A percentile compares a stretch with the other conserved stretches of the same genome.
These are phyloP conservation scores for Drosophila parthenogenetica DNA, from an alignment of 2,888 invertebrate genomes.

Conservation along the genomic window DNA sequence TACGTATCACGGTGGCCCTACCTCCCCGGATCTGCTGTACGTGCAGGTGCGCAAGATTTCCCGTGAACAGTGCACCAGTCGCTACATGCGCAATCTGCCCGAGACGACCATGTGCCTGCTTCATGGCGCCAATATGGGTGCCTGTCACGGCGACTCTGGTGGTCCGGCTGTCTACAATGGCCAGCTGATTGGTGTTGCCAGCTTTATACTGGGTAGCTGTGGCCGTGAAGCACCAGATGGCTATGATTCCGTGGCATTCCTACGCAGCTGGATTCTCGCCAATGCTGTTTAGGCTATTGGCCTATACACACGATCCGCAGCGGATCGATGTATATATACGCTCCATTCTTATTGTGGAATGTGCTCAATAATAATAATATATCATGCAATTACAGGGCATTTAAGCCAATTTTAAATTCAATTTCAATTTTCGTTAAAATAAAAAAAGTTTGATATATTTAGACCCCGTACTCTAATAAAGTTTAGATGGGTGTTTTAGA, in stretches of 20 bases:
- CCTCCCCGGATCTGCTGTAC: conserved; percentile 72
- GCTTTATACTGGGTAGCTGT: conserved; percentile 76
- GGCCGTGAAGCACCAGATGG: conserved; percentile 80
- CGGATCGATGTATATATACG: background rate
- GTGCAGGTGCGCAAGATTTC: conserved; percentile 63
- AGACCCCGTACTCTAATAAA: no score
- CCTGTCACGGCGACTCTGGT: conserved; percentile 83
- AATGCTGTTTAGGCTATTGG: conserved; percentile 30
- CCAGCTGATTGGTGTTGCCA: conserved; percentile 79
- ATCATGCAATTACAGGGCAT: background rate
- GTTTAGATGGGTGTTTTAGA: no score
- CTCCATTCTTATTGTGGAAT: background rate
- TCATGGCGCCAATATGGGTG: conserved; percentile 69
- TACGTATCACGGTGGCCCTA: conserved; percentile 62
- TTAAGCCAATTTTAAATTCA: background rate
- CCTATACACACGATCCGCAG: background rate
- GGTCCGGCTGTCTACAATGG: conserved; percentile 81
- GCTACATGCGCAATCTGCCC: conserved; percentile 50
- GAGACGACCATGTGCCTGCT: conserved; percentile 77
- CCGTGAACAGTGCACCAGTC: conserved; percentile 59
- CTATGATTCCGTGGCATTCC: conserved; percentile 71
- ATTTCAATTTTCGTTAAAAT: no score
- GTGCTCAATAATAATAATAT: conserved; percentile 3
- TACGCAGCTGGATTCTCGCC: conserved; percentile 59
- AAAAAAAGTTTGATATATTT: no score